These are phyloP conservation scores for Glareola pratincola DNA, from an alignment of 2,113 vertebrate genomes.

Conservation along the genomic window DNA sequence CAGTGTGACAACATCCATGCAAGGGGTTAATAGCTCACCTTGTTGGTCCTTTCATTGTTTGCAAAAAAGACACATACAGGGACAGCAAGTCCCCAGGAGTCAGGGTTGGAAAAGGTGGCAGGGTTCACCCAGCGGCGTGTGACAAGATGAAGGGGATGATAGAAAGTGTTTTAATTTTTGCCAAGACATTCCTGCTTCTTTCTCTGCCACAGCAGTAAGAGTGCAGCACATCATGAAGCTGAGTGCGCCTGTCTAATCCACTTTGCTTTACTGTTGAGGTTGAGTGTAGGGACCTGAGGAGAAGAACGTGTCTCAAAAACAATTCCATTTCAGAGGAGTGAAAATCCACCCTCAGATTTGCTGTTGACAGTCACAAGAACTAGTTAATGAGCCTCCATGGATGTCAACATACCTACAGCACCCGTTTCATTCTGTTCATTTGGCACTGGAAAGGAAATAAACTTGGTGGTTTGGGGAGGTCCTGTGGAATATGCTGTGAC, in stretches of 20 bases:
- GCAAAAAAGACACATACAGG: not conserved
- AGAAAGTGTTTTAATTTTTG: not conserved
- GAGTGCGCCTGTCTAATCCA: not conserved
- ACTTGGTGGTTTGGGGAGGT: not conserved
- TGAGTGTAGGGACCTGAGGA: not conserved
- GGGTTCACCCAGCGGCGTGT: too few species aligned
- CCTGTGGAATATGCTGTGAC: not conserved
- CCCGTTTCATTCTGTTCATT: not conserved
- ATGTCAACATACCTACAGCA: not conserved
- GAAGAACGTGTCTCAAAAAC: not conserved
- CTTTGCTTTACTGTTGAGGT: not conserved
- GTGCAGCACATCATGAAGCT: not conserved
- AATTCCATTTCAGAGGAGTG: not conserved
- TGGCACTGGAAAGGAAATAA: not conserved
- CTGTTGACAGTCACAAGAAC: not conserved
- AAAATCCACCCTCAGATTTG: not conserved
- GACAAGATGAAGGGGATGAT: not conserved
- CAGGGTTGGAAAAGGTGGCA: not conserved
- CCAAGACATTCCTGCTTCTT: not conserved
- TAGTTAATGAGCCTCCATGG: not conserved
- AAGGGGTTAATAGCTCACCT: not conserved
- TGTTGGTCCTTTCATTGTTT: not conserved
- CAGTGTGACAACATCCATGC: not conserved
- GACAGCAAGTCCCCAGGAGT: not conserved
- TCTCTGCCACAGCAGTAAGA: not conserved